Evolutionary conservation across 2,113 vertebrate species (phyloP).

Genomic region (Sylvietta virens): DNA sequence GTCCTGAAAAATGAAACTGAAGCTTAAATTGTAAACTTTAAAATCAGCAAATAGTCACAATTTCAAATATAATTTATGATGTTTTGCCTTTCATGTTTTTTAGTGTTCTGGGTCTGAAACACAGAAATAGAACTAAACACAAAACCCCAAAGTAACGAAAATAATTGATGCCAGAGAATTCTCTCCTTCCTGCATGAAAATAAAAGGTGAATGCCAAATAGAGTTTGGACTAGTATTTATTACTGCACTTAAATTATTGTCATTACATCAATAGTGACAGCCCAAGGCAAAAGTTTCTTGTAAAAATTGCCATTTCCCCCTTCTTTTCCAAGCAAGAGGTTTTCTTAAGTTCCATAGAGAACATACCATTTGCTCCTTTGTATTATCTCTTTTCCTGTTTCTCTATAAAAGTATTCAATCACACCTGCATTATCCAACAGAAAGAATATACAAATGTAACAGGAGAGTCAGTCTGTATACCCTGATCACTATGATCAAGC

Average conservation of each 20-base stretch:
- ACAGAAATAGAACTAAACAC: neutral
- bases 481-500: conserved; percentile 7
- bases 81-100: neutral
- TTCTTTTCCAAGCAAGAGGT: neutral
- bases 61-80: neutral
- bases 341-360: neutral
- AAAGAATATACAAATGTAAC: neutral
- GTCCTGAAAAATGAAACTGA: neutral
- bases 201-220: neutral
- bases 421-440: neutral
- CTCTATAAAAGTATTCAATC: neutral
- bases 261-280: neutral
- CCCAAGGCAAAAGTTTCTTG: neutral
- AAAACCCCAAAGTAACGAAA: neutral
- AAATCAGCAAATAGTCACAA: neutral
- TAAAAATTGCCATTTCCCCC: neutral
- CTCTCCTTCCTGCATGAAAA: neutral
- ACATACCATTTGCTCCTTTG: neutral
- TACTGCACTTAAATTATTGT: neutral
- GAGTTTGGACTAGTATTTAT: neutral
- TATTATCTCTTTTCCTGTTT: neutral
- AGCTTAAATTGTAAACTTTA: neutral
- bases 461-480: neutral
- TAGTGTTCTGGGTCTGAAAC: neutral
- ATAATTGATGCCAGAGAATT: neutral